Evolutionary conservation across 2,888 invertebrate genomes (phyloP).

Genomic region (Caenorhabditis doughertyi): DNA sequence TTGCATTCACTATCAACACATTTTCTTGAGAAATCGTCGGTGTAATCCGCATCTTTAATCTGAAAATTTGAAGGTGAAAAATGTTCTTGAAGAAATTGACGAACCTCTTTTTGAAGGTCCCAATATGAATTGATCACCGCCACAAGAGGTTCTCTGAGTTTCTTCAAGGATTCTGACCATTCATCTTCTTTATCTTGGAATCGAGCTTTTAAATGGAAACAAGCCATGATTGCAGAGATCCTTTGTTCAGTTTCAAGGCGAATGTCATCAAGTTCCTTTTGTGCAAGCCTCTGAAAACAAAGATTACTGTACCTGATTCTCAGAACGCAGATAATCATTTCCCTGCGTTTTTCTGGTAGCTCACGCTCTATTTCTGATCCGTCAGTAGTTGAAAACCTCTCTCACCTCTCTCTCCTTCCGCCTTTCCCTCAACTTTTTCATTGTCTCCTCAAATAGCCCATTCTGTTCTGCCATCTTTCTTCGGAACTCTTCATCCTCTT

Average conservation of each 20-base stretch:
- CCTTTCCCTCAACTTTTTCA: background rate
- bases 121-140: constrained; percentile 2
- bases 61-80: background rate
- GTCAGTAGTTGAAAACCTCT: background rate
- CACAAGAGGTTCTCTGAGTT: constrained; percentile 5
- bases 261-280: background rate
- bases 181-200: constrained; percentile 11
- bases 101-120: constrained; percentile 16
- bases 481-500: background rate
- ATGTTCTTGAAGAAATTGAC: too few relatives aligned
- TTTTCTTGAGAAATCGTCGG: background rate
- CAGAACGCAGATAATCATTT: background rate
- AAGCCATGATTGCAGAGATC: background rate
- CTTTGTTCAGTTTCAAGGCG: background rate
- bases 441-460: background rate
- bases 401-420: background rate
- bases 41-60: background rate
- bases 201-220: background rate
- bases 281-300: background rate
- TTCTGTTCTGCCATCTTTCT: background rate
- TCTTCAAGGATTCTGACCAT: background rate
- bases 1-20: background rate
- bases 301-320: too few relatives aligned
- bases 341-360: background rate
- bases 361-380: too few relatives aligned